Evolutionary conservation across 2,113 vertebrate genomes (phyloP).

Genomic region (Pyrgilauda ruficollis): DNA sequence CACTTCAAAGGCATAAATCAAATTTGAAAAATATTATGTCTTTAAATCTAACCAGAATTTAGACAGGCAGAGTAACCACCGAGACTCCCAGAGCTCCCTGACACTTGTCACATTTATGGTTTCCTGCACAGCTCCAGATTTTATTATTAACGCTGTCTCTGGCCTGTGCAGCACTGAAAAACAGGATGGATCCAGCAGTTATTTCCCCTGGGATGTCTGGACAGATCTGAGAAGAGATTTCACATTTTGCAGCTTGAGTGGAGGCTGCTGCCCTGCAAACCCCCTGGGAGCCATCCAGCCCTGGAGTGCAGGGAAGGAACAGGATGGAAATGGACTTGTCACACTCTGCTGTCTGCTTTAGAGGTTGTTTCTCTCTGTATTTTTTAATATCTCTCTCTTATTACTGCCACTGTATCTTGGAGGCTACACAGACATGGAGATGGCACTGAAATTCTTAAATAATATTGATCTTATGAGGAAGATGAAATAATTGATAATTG

Average conservation of each 20-base stretch:
- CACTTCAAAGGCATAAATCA: not conserved
- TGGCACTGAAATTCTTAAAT: not conserved
- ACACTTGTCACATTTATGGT: not conserved
- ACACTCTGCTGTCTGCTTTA: not conserved
- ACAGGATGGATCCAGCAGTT: not conserved
- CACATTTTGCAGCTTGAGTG: not conserved
- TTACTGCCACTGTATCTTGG: not conserved
- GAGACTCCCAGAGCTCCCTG: not conserved
- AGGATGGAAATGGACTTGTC: not conserved
- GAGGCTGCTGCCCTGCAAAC: not conserved
- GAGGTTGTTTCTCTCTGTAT: not conserved
- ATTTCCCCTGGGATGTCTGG: not conserved
- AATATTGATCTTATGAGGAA: not conserved
- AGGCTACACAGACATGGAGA: not conserved
- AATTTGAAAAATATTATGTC: not conserved
- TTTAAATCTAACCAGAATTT: not conserved
- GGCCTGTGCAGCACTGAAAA: not conserved
- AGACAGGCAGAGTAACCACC: not conserved
- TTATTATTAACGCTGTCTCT: not conserved
- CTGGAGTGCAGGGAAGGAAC: not conserved
- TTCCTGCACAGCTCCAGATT: not conserved
- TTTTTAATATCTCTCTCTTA: not conserved
- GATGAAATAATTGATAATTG: not conserved
- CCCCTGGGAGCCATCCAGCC: not conserved
- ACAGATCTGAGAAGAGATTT: not conserved